Evolutionary conservation across 1,140 invertebrate species (phyloP), one percentile per base, ranked within the genome.

Genomic region (Paramacrobiotus metropolitanus): DNA sequence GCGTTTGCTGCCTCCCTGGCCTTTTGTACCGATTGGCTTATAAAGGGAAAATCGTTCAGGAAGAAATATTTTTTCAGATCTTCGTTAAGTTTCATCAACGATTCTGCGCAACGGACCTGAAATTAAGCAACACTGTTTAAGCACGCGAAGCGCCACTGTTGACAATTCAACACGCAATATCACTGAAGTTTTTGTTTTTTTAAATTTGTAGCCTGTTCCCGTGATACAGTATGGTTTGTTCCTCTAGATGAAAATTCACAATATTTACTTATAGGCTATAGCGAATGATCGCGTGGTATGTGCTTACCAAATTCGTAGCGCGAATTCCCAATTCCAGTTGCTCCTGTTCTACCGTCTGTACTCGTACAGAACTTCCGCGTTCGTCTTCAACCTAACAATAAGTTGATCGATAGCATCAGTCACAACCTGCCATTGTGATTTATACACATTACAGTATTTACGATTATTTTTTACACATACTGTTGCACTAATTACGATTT

Each of bases 31-130:
- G 48, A 20, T 28, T 55, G 48, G 24, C 15, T 55, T 15, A 55
- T 55, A 24, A 20, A 55, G 48, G 48, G 48, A 28, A 55, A 55
- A 28, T 55, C 48, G 48, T 55, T 55, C 15, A 55, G 48, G 48
- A 55, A 55, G 24, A 55, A 55, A 4, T 20, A 24, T 24, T 55
- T 55, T 24, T 55, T 55, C 15, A 55, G 48, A 4, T 55, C 48
- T 24, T 55, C 48, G 28, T 28, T 55, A 9, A 55, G 24, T 9
- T 15, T 28, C 48, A 55, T 20, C 15, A 55, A 24, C 15, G 15
- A 20, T 28, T 55, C 48, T 24, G 48, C 48, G 24, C 15, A 55
- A 9, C 48, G 48, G 24, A 55, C 24, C 48, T 55, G 24, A 40
- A 40, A 40, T 15, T 9, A 40, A 40, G 9, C 9, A n/a, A 40